Conservation (phyloP, 2,113 vertebrate species). For the Collichthys lucidus region DNA sequence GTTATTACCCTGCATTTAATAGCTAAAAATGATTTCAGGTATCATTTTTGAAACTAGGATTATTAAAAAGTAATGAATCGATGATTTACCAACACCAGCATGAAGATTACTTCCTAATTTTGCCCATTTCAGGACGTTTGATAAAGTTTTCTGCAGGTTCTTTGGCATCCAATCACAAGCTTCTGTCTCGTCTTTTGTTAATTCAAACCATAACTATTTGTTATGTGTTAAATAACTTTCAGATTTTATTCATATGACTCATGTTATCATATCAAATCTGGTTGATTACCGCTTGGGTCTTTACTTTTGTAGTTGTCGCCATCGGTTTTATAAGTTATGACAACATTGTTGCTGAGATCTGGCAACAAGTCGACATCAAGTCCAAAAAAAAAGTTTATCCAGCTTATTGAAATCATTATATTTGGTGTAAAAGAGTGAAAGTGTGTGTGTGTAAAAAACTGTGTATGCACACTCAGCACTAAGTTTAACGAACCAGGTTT, state of each 20-base stretch:
- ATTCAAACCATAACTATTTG: neutral
- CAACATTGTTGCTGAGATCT: neutral
- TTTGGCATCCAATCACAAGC: neutral
- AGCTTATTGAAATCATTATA: neutral
- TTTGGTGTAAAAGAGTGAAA: too few relatives aligned
- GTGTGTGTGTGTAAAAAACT: neutral
- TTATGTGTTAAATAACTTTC: too few relatives aligned
- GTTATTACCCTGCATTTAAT: too few relatives aligned
- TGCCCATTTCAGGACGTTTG: neutral
- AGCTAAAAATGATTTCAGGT: neutral
- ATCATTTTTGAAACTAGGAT: neutral
- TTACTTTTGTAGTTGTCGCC: neutral
- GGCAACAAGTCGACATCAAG: neutral
- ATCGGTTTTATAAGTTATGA: neutral
- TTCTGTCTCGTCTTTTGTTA: neutral
- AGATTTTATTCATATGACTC: constrained; percentile 15
- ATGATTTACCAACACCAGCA: neutral
- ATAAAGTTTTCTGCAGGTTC: neutral
- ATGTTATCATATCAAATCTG: neutral
- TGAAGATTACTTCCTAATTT: neutral
- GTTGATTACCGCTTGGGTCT: neutral
- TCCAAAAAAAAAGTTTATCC: neutral
- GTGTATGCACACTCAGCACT: too few relatives aligned
- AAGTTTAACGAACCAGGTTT: neutral
- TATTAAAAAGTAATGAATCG: neutral